Percentiles rank a stretch among this genome's conserved stretches.
These are phyloP conservation scores for Rhynchomys soricoides DNA, from an alignment of 2,113 vertebrate species.

Conservation along the genomic window DNA sequence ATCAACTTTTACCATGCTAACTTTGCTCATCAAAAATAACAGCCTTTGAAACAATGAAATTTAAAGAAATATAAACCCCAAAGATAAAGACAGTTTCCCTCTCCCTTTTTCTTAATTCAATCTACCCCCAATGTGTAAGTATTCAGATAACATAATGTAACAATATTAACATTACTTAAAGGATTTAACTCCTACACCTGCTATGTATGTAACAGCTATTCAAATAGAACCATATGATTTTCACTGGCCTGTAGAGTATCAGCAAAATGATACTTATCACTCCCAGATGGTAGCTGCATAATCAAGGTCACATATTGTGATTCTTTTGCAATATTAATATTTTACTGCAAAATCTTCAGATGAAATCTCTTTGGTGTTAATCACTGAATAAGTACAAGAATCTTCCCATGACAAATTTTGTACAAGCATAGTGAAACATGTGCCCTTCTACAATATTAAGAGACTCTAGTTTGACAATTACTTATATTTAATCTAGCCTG, in stretches of 20 bases:
- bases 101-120: slow-evolving; percentile 15
- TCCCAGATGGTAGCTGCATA: not conserved
- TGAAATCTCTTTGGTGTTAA: slow-evolving; percentile 20
- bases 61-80: not conserved
- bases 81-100: not conserved
- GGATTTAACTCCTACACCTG: not conserved
- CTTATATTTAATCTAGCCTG: not conserved
- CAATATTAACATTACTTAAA: not conserved
- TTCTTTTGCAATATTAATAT: not conserved
- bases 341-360: not conserved
- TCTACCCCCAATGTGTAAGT: not conserved
- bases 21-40: not conserved
- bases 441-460: not conserved
- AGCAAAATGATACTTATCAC: not conserved
- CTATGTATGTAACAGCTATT: not conserved
- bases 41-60: slow-evolving; percentile 8
- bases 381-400: not conserved
- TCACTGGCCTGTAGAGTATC: not conserved
- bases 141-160: not conserved
- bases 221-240: not conserved
- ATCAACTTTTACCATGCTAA: not conserved
- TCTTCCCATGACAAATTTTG: not conserved
- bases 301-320: not conserved
- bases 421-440: not conserved
- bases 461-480: not conserved